phyloP scores from a whole-genome alignment of 2,888 invertebrate species.

The Geotrupes spiniger region DNA sequence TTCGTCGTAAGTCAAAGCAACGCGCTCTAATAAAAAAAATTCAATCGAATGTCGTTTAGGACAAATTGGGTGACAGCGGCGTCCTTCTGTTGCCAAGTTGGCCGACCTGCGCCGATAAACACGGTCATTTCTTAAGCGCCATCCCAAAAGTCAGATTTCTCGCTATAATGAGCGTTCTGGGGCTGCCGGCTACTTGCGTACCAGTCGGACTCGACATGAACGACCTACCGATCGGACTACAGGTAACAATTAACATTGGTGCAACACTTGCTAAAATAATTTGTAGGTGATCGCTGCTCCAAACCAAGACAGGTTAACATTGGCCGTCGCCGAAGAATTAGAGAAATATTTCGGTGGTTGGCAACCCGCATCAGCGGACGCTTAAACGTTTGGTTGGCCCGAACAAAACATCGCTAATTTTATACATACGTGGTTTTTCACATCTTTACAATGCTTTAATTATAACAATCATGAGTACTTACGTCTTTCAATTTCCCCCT shows the following conservation, averaged over 20 bases:
- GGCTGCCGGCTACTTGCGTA: constrained; percentile 72
- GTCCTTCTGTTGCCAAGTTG: constrained; percentile 74
- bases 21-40: not conserved
- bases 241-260: constrained; percentile 61
- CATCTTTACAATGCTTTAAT: no score
- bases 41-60: constrained; percentile 42
- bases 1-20: constrained; percentile 17
- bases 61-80: constrained; percentile 65
- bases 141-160: constrained; percentile 61
- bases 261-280: no score
- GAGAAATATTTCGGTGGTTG: constrained; percentile 82
- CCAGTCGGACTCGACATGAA: constrained; percentile 63
- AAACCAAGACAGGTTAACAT: constrained; percentile 73
- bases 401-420: no score
- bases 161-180: constrained; percentile 67
- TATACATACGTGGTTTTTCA: no score
- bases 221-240: constrained; percentile 73
- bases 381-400: no score
- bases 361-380: constrained; percentile 54
- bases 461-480: no score
- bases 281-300: constrained; percentile 68
- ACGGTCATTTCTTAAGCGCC: constrained; percentile 61
- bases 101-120: constrained; percentile 61
- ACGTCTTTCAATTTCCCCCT: no score
- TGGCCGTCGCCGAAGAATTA: constrained; percentile 76